These are phyloP conservation scores for Argyresthia albistria DNA, from an alignment of 2,888 invertebrate genomes.

Conservation along the genomic window DNA sequence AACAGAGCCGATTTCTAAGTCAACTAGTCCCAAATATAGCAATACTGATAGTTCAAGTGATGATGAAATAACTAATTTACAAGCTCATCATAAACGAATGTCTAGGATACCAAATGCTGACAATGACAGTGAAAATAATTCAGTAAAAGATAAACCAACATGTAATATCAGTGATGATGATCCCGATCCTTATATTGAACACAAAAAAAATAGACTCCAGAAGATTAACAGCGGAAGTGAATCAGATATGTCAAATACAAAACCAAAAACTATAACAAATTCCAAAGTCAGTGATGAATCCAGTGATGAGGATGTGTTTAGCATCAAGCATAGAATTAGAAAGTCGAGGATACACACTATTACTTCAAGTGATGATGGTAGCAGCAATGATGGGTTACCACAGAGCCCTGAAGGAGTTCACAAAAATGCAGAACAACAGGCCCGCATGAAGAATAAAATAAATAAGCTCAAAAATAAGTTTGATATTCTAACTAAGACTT, in stretches of 20 bases:
- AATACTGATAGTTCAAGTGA: too few species aligned
- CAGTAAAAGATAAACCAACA: too few species aligned
- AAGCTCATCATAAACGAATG: too few species aligned
- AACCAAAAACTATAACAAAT: not conserved
- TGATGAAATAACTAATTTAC: too few species aligned
- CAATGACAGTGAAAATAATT: too few species aligned
- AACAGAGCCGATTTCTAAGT: too few species aligned
- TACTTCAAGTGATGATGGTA: conserved; percentile 2
- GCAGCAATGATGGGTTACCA: not conserved
- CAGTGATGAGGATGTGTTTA: not conserved
- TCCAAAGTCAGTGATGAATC: not conserved
- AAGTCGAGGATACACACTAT: conserved; percentile 15
- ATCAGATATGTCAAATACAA: not conserved
- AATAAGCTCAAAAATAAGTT: conserved; percentile 47
- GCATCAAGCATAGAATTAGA: conserved; percentile 4
- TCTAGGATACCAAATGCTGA: too few species aligned
- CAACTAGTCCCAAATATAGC: too few species aligned
- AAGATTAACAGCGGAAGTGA: conserved; percentile 23
- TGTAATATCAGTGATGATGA: too few species aligned
- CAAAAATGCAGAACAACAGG: not conserved
- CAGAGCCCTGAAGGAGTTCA: not conserved
- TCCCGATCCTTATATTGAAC: too few species aligned
- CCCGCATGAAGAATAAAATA: conserved; percentile 37
- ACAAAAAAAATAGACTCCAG: too few species aligned
- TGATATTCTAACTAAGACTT: conserved; percentile 28